These are phyloP conservation scores for Hyaena hyaena DNA, from an alignment of 2,113 vertebrate species.

Conservation along the genomic window DNA sequence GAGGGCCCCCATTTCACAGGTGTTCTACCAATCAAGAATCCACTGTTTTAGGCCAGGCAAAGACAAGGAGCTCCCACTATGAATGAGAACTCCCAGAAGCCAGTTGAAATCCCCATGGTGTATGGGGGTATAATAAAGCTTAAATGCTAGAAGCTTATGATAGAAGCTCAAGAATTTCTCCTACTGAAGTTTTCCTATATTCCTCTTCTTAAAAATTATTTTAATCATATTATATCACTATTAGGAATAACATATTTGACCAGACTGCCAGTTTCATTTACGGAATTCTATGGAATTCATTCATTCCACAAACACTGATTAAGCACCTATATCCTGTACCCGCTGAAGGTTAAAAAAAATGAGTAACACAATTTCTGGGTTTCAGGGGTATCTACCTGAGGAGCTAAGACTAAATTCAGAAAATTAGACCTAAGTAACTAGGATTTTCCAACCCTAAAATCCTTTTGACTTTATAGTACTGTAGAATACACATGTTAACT, in stretches of 20 bases:
- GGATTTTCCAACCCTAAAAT: neutral
- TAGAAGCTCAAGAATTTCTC: neutral
- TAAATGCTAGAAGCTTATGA: neutral
- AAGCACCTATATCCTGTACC: neutral
- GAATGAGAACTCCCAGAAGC: neutral
- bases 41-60: neutral
- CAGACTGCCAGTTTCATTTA: neutral
- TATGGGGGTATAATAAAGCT: neutral
- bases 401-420: neutral
- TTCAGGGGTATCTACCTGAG: neutral
- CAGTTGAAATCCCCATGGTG: neutral
- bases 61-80: neutral
- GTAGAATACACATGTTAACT: neutral
- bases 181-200: neutral
- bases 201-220: constrained; percentile 15
- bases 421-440: neutral
- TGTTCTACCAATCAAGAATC: neutral
- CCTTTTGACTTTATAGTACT: neutral
- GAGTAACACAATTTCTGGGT: neutral
- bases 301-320: constrained; percentile 5
- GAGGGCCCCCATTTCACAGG: neutral
- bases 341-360: neutral
- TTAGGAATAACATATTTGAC: neutral
- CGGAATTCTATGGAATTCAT: constrained; percentile 2
- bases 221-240: neutral